Conservation (phyloP, 2,797 vertebrate genomes). For the Arctocebus calabarensis region DNA sequence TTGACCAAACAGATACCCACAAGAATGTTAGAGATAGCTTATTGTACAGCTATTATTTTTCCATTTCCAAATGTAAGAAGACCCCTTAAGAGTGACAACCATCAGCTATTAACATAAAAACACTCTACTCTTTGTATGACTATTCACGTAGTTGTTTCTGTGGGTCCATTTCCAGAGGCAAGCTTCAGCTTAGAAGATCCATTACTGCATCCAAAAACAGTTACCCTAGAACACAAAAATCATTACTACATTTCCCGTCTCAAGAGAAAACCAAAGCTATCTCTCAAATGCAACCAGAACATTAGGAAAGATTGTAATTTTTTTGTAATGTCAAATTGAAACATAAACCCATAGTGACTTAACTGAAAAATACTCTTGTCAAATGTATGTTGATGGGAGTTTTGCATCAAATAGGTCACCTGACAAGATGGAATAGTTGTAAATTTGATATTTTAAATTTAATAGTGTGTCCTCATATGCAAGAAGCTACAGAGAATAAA, state of each 20-base stretch:
- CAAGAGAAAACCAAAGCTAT: not conserved
- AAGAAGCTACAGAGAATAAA: constrained; percentile 43
- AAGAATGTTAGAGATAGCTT: not conserved
- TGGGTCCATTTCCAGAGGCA: not conserved
- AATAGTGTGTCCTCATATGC: constrained; percentile 13
- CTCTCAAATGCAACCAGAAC: constrained; percentile 20
- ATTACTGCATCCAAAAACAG: not conserved
- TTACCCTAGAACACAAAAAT: not conserved
- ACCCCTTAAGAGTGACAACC: not conserved
- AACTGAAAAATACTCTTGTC: constrained; percentile 44
- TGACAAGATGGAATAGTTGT: constrained; percentile 46
- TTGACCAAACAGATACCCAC: not conserved
- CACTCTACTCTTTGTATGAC: not conserved
- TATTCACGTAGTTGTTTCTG: not conserved
- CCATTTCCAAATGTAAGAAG: not conserved
- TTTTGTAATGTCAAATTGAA: constrained; percentile 61
- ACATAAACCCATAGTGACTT: not conserved
- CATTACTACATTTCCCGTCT: not conserved
- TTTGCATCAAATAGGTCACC: constrained; percentile 33
- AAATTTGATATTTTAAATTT: constrained; percentile 67
- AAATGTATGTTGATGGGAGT: constrained; percentile 5
- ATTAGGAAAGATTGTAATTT: not conserved
- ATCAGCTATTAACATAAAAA: not conserved
- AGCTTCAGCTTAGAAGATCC: not conserved
- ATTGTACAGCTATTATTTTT: not conserved